Base-by-base conservation (phyloP, 2,888 invertebrate genomes). In the Lymantria monacha region DNA sequence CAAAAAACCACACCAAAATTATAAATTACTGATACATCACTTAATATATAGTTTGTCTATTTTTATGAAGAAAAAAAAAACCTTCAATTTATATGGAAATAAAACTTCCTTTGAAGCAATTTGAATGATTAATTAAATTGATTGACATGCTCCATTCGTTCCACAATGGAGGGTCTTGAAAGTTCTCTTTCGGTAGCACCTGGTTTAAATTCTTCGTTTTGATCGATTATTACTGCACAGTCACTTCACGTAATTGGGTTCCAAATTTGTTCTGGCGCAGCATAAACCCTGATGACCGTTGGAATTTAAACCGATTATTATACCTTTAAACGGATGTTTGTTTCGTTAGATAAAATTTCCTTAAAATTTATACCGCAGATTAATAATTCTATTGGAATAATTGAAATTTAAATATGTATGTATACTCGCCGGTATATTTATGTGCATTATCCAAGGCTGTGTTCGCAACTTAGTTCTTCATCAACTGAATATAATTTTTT, bases 191-290 rank as follows among this genome's bases (percentile, higher is more conserved):
- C 73, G 69, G 75, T 70, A 76, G 81, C 86, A 87, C 85, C 87
- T 87, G 87, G 78, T 68, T 74, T 70, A 70, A 70, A 70, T 68
- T 77, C 69, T 72, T 79, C 74, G 69, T 75, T 78, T 72, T 74
- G 77, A 84, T 81, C 83, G 81, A 82, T 86, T 83, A 82, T 80
- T 76, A 79, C 72, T 86, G 89, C 89, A 83, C 60, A 85, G 87
- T 90, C 90, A 90, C 81, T 85, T 78, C 72, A 60, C 70, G 76
- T 89, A 89, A 90, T 90, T 89, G 87, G 83, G 76, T 81, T 66
- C 74, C 66, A 68, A 83, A 83, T 84, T 83, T 68, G 82, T 85
- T 84, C 73, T 75, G 79, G 59, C 68, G 71, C 72, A 72, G 74
- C 68, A 63, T 69, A 56, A 65, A 62, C 64, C 66, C 55, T 69